A percentile compares a stretch with the other conserved stretches of the same genome.
These are phyloP conservation scores for Hypercompe scribonia DNA, from an alignment of 2,888 invertebrate species.

Conservation along the genomic window DNA sequence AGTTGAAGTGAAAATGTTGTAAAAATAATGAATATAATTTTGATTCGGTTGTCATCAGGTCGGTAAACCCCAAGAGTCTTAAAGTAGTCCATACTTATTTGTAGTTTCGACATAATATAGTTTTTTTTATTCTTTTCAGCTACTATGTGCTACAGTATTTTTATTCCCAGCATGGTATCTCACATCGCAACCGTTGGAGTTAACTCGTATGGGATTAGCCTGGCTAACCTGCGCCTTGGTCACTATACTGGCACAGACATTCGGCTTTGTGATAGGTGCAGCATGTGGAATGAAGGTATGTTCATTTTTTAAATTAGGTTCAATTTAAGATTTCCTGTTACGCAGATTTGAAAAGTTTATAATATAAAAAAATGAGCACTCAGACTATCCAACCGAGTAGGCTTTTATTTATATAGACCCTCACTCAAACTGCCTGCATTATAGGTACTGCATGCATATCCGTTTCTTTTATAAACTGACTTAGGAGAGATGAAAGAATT, in stretches of 20 bases:
- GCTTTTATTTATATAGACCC: too few species aligned
- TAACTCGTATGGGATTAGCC: slow-evolving; percentile 87
- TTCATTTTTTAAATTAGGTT: too few species aligned
- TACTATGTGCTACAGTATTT: slow-evolving; percentile 91
- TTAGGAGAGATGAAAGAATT: not conserved
- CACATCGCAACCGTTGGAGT: slow-evolving; percentile 91
- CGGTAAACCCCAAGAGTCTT: not conserved
- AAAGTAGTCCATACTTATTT: not conserved
- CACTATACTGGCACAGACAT: slow-evolving; percentile 91
- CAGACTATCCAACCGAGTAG: too few species aligned
- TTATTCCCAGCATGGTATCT: slow-evolving; percentile 91
- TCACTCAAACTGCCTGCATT: not conserved
- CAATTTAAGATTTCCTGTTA: not conserved
- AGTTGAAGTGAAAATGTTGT: too few species aligned
- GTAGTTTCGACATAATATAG: not conserved
- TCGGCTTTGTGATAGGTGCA: slow-evolving; percentile 91
- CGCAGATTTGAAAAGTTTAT: too few species aligned
- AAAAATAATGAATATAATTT: too few species aligned
- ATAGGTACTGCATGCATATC: not conserved
- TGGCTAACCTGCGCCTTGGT: slow-evolving; percentile 89
- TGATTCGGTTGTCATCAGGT: not conserved
- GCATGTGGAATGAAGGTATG: slow-evolving; percentile 89
- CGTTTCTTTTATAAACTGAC: not conserved
- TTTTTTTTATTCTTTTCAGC: slow-evolving; percentile 70
- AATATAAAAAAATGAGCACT: too few species aligned